Percentiles rank a stretch among this genome's conserved stretches.
Conservation (phyloP, 2,113 vertebrate genomes). For the Mobula birostris region DNA sequence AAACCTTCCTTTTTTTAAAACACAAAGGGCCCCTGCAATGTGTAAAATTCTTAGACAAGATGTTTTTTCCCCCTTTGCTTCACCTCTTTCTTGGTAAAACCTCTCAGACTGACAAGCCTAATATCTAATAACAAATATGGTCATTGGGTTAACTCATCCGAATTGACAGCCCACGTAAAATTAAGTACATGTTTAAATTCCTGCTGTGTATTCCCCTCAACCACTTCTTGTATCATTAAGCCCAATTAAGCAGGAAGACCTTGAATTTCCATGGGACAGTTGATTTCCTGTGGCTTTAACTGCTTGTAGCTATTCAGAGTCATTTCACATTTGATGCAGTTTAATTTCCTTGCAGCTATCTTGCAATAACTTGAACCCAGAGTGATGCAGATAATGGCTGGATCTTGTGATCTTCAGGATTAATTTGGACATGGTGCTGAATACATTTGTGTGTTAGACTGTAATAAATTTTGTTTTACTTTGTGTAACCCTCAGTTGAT, state of each 20-base stretch:
- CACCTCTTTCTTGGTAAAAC: no score
- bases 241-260: slow-evolving; percentile 7
- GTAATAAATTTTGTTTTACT: neutral
- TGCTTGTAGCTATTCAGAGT: neutral
- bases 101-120: neutral
- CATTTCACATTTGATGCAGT: neutral
- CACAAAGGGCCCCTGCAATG: neutral
- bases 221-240: slow-evolving; percentile 22
- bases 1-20: neutral
- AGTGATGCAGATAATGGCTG: neutral
- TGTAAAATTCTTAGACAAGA: neutral
- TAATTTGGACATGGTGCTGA: neutral
- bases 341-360: neutral
- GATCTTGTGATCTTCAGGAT: neutral
- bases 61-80: neutral
- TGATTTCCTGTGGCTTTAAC: neutral
- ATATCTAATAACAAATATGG: slow-evolving; percentile 16
- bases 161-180: slow-evolving; percentile 2
- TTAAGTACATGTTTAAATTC: slow-evolving; percentile 35
- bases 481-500: neutral
- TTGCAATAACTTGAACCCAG: neutral
- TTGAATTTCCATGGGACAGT: neutral
- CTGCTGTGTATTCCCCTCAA: slow-evolving; percentile 23
- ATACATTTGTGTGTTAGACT: neutral
- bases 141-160: slow-evolving; percentile 20